These are phyloP conservation scores for Spheniscus humboldti DNA, from an alignment of 2,797 vertebrate species.

Conservation along the genomic window DNA sequence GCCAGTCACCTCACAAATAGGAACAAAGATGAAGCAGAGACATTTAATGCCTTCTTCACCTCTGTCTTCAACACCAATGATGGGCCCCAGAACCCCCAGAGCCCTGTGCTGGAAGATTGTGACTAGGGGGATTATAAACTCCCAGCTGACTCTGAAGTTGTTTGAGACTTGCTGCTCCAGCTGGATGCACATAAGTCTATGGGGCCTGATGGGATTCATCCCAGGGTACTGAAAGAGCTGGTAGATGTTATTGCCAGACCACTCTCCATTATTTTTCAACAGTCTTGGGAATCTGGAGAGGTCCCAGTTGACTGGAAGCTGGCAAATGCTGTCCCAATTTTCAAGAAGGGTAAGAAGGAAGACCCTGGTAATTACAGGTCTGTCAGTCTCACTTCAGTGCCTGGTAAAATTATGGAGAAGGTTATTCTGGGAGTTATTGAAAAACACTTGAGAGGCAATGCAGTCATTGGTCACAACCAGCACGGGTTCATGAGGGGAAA, in stretches of 20 bases:
- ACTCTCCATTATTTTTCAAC: background rate
- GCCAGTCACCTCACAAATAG: background rate
- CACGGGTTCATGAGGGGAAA: background rate
- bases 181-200: background rate
- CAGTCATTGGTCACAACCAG: background rate
- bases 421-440: background rate
- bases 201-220: background rate
- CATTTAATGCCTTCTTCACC: background rate
- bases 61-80: rapidly evolving
- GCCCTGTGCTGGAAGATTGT: background rate
- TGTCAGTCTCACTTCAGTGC: background rate
- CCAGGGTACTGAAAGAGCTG: background rate
- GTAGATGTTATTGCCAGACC: rapidly evolving
- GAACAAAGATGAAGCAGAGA: background rate
- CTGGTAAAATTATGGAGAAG: background rate
- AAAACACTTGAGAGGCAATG: background rate
- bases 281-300: background rate
- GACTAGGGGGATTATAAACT: background rate
- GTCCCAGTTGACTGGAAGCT: background rate
- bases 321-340: background rate
- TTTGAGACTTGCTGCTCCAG: background rate
- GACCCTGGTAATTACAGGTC: background rate
- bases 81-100: background rate
- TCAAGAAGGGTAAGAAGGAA: background rate
- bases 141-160: background rate